Conservation (phyloP, 2,113 vertebrate genomes). For the Bubo scandiacus region DNA sequence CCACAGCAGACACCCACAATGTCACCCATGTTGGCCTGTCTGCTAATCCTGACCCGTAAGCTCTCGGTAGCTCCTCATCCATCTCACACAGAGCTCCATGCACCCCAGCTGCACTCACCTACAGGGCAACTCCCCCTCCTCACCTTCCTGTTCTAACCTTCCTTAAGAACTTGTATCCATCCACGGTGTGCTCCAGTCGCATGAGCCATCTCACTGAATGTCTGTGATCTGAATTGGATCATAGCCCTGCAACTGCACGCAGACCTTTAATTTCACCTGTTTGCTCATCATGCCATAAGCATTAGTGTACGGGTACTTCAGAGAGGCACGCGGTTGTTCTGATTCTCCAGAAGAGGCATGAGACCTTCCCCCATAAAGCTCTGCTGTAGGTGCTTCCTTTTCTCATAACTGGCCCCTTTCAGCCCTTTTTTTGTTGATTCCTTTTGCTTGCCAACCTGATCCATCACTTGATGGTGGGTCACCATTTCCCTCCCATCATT, state of each 20-base stretch:
- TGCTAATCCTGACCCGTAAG: not conserved
- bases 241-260: fast-evolving
- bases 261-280: not conserved
- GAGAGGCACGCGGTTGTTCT: not conserved
- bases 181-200: not conserved
- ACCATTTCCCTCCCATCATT: not conserved
- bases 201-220: not conserved
- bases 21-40: not conserved
- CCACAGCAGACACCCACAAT: not conserved
- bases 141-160: not conserved
- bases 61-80: not conserved
- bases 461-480: not conserved
- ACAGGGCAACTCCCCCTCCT: not conserved
- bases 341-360: not conserved
- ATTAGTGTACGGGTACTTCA: not conserved
- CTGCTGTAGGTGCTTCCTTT: not conserved
- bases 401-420: not conserved
- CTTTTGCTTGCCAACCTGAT: not conserved
- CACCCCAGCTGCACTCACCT: not conserved
- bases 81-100: not conserved
- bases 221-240: not conserved
- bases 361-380: not conserved
- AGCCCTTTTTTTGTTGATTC: not conserved
- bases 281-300: not conserved
- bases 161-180: not conserved